Evolutionary conservation across 2,113 vertebrate species (phyloP).

Genomic region (Calypte anna): DNA sequence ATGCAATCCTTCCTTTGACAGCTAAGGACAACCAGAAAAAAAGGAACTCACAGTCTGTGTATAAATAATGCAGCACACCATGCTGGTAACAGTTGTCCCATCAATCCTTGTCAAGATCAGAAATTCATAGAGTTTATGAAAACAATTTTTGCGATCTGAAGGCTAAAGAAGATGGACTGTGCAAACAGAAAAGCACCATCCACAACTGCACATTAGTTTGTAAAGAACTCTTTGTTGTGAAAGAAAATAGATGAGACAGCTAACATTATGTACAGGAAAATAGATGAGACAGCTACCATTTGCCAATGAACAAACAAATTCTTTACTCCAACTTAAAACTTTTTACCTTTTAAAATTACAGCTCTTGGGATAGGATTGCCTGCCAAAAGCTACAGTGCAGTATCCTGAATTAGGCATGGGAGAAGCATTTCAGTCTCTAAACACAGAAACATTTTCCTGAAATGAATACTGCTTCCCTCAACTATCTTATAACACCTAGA

Average conservation of each 20-base stretch:
- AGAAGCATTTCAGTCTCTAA: not conserved
- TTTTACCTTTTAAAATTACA: not conserved
- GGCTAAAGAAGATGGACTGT: not conserved
- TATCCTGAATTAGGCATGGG: not conserved
- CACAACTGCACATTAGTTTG: fast-evolving
- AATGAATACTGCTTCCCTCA: not conserved
- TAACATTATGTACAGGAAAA: not conserved
- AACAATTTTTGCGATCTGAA: not conserved
- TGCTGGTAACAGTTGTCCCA: not conserved
- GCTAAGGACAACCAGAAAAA: conserved; percentile 48
- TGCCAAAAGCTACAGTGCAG: not conserved
- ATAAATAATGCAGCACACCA: conserved; percentile 58
- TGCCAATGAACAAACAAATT: not conserved
- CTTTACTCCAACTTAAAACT: not conserved
- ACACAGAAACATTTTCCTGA: not conserved
- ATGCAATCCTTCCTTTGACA: not conserved
- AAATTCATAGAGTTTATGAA: conserved; percentile 25
- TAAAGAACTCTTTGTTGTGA: not conserved
- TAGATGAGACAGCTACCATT: fast-evolving
- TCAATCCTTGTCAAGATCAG: conserved; percentile 43
- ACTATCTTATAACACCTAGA: not conserved
- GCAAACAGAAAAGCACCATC: not conserved
- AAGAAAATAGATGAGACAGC: not conserved
- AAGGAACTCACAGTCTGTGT: not conserved
- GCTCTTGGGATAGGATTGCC: not conserved